A percentile compares a stretch with the other conserved stretches of the same genome.
Evolutionary conservation across 2,888 invertebrate species (phyloP).

Genomic region (Drosophila siamana): DNA sequence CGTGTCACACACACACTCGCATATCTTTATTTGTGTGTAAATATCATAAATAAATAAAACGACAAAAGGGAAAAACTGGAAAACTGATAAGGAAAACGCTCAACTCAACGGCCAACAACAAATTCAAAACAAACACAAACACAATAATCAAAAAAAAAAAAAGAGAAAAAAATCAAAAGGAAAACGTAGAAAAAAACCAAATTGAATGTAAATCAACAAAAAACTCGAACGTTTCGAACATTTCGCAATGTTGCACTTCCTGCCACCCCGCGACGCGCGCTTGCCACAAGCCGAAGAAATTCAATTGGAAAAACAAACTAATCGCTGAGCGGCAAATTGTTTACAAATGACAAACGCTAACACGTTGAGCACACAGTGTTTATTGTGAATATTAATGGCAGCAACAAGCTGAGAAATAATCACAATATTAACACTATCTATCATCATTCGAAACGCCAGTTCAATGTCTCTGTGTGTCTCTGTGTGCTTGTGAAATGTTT

Average conservation of each 20-base stretch:
- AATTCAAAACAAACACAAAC: background rate
- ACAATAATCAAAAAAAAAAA: background rate
- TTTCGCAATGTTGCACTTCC: constrained; percentile 43
- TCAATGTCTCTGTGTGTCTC: no score
- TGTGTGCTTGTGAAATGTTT: background rate
- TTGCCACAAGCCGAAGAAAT: background rate
- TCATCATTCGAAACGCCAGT: background rate
- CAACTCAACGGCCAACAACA: background rate
- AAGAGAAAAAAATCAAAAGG: background rate
- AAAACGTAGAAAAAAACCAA: background rate
- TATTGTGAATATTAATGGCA: background rate
- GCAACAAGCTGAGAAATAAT: background rate
- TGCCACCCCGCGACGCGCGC: background rate
- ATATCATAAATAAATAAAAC: constrained; percentile 64
- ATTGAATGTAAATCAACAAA: background rate
- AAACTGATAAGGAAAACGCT: constrained; percentile 10
- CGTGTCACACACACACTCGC: constrained; percentile 49
- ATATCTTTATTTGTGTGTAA: constrained; percentile 37
- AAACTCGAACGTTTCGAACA: constrained; percentile 5
- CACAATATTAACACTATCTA: constrained; percentile 1
- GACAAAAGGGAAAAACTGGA: constrained; percentile 12
- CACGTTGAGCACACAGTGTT: background rate
- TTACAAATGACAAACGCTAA: constrained; percentile 6
- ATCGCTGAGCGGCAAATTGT: constrained; percentile 6
- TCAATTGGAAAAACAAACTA: constrained; percentile 3